Evolutionary conservation across 2,113 vertebrate species (phyloP).

Genomic region (Collichthys lucidus): DNA sequence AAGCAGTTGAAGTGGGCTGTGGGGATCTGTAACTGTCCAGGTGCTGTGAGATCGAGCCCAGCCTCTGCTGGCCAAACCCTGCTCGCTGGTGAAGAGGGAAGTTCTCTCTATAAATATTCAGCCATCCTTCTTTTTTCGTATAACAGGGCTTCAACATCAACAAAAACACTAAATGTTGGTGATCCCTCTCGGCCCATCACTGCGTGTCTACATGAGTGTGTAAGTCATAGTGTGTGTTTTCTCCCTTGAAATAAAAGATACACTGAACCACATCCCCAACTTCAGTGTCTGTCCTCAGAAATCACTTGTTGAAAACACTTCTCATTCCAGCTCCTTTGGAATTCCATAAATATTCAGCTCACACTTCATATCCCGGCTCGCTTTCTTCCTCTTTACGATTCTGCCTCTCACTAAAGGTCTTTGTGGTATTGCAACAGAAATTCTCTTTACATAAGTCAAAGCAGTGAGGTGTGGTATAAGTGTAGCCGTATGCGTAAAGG

Average conservation of each 20-base stretch:
- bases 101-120: conserved; percentile 70
- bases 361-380: conserved; percentile 29
- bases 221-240: conserved; percentile 31
- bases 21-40: conserved; percentile 81
- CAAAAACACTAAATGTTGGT: conserved; percentile 64
- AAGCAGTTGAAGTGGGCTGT: conserved; percentile 69
- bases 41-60: conserved; percentile 66
- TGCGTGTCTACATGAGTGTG: conserved; percentile 44
- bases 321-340: conserved; percentile 57
- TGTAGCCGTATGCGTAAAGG: conserved; percentile 62
- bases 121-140: conserved; percentile 51
- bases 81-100: conserved; percentile 52
- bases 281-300: conserved; percentile 40
- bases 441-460: conserved; percentile 61
- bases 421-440: conserved; percentile 61
- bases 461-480: conserved; percentile 55
- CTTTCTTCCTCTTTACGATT: conserved; percentile 52
- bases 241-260: conserved; percentile 45
- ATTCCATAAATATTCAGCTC: conserved; percentile 66
- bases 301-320: conserved; percentile 26
- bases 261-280: conserved; percentile 50
- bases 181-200: conserved; percentile 43
- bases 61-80: conserved; percentile 49
- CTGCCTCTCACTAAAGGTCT: conserved; percentile 41
- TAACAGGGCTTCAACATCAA: conserved; percentile 56